Evolutionary conservation across 2,113 vertebrate species (phyloP).

Genomic region (Prochilodus magdalenae): DNA sequence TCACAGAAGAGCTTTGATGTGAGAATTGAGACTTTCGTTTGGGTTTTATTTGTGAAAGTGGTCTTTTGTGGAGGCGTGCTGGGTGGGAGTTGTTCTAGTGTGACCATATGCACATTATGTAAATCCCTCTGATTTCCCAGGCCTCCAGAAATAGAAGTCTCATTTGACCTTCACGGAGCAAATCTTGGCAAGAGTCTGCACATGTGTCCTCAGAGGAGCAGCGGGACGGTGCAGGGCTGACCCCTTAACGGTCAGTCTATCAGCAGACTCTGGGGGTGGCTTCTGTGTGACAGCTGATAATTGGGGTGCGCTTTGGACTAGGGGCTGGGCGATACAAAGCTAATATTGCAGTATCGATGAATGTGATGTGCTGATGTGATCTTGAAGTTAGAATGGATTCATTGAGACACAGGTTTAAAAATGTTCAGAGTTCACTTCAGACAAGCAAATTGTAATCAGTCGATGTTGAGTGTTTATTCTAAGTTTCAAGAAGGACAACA

Average conservation of each 20-base stretch:
- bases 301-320: conserved; percentile 55
- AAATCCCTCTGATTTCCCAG: conserved; percentile 52
- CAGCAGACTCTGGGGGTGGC: not conserved
- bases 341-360: not conserved
- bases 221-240: conserved; percentile 21
- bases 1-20: conserved; percentile 34
- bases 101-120: conserved; percentile 42
- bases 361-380: too few species aligned
- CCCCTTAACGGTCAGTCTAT: conserved; percentile 1
- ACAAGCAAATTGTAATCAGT: too few species aligned
- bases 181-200: conserved; percentile 45
- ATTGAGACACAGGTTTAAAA: too few species aligned
- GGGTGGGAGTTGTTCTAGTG: conserved; percentile 17
- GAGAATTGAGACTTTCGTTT: conserved; percentile 23
- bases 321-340: not conserved
- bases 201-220: conserved; percentile 35
- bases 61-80: conserved; percentile 28
- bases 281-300: conserved; percentile 56
- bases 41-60: conserved; percentile 27
- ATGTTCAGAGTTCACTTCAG: too few species aligned
- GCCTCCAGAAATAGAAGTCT: conserved; percentile 64
- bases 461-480: too few species aligned
- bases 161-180: conserved; percentile 62
- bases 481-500: too few species aligned
- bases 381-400: too few species aligned